These are phyloP conservation scores for Thymelicus acteon DNA, from an alignment of 2,888 invertebrate genomes.

Conservation along the genomic window DNA sequence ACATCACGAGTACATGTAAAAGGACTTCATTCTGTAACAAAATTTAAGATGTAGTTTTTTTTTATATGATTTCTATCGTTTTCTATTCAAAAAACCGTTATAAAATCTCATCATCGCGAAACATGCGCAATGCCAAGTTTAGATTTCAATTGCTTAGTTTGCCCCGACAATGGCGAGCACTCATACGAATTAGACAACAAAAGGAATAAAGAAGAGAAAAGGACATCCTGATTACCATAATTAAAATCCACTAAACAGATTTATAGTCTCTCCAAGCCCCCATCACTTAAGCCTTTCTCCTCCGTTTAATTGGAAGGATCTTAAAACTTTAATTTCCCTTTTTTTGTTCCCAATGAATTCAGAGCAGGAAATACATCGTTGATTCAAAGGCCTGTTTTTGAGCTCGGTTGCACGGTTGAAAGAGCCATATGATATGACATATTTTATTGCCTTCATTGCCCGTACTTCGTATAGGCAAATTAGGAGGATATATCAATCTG, in stretches of 20 bases:
- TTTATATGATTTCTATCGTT: not conserved
- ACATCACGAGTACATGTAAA: no score
- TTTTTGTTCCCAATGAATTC: constrained; percentile 66
- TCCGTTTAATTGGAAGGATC: constrained; percentile 71
- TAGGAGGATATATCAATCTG: constrained; percentile 83
- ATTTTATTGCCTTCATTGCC: constrained; percentile 65
- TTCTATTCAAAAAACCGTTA: constrained; percentile 22
- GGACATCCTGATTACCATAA: constrained; percentile 65
- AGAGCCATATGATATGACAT: constrained; percentile 79
- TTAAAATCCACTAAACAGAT: constrained; percentile 63
- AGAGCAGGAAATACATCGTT: constrained; percentile 74
- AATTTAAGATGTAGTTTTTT: constrained; percentile 1
- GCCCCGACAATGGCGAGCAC: constrained; percentile 45
- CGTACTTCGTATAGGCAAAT: constrained; percentile 72
- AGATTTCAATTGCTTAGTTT: constrained; percentile 47
- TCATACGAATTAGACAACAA: constrained; percentile 56
- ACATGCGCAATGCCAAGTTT: constrained; percentile 39
- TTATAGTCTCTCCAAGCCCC: constrained; percentile 67
- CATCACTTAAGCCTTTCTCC: constrained; percentile 74
- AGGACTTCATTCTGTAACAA: not conserved
- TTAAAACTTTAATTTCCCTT: constrained; percentile 66
- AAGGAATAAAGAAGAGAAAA: constrained; percentile 53
- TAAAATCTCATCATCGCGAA: constrained; percentile 16
- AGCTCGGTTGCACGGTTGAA: constrained; percentile 69
- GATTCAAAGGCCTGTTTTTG: constrained; percentile 72